A percentile compares a stretch with the other conserved stretches of the same genome.
Conservation (phyloP, 2,888 invertebrate genomes). For the Andrena dorsata region DNA sequence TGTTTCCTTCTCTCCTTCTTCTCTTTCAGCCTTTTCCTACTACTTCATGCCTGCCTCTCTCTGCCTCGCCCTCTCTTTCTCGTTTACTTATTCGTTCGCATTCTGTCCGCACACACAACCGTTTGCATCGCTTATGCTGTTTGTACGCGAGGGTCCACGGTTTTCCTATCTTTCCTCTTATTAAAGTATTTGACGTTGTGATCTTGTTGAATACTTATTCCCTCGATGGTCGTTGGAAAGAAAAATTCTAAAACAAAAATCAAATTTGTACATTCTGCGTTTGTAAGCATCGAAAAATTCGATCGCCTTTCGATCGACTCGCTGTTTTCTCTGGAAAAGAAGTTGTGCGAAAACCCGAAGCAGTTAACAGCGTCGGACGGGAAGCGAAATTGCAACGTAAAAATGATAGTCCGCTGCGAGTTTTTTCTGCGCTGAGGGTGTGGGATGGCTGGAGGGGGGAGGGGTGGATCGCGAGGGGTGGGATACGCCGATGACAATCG, state of each 20-base stretch:
- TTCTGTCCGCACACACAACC: slow-evolving; percentile 46
- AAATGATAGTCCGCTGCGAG: slow-evolving; percentile 62
- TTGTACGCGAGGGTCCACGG: slow-evolving; percentile 55
- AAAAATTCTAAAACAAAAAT: background rate
- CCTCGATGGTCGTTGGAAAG: background rate
- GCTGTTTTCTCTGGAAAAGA: slow-evolving; percentile 16
- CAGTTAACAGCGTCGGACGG: slow-evolving; percentile 21
- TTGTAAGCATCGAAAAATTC: too few relatives aligned
- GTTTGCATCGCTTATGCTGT: slow-evolving; percentile 62
- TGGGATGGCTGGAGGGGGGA: background rate
- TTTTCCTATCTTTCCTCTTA: slow-evolving; percentile 38
- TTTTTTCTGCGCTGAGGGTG: slow-evolving; percentile 54
- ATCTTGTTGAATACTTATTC: slow-evolving; percentile 14
- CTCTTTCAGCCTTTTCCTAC: slow-evolving; percentile 44
- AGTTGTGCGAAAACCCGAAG: slow-evolving; percentile 6
- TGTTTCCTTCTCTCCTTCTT: slow-evolving; percentile 65
- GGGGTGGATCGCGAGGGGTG: slow-evolving; percentile 21
- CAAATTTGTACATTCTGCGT: too few relatives aligned
- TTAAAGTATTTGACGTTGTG: slow-evolving; percentile 45
- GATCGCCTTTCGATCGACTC: slow-evolving; percentile 4
- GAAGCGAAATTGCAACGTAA: slow-evolving; percentile 61
- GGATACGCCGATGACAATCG: slow-evolving; percentile 80
- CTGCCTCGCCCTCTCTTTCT: slow-evolving; percentile 9
- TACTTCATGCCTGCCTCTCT: slow-evolving; percentile 30
- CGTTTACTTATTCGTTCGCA: slow-evolving; percentile 39